Evolutionary conservation across 1,140 invertebrate genomes (phyloP).

Genomic region (Zaprionus africanus): DNA sequence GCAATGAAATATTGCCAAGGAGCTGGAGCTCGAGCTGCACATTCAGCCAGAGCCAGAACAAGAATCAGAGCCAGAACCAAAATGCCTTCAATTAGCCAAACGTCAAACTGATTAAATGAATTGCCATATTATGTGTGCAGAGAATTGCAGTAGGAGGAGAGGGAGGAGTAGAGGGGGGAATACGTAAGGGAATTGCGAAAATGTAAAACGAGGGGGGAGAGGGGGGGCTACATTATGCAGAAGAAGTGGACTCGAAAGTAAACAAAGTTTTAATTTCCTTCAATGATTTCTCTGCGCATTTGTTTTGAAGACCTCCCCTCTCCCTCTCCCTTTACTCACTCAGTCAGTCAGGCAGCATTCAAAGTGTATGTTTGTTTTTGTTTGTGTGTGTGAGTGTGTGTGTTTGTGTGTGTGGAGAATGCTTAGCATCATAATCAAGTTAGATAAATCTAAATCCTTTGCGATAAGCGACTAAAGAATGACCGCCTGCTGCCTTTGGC

Average conservation of each 20-base stretch:
- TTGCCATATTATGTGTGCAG: conserved; percentile 56
- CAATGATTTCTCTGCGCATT: conserved; percentile 80
- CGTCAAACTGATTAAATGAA: conserved; percentile 61
- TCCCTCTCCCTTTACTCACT: background rate
- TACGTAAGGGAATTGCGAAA: conserved; percentile 15
- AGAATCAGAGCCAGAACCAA: background rate
- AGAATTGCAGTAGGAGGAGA: conserved; percentile 20
- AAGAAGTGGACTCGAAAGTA: conserved; percentile 68
- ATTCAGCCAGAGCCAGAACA: background rate
- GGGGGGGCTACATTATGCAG: conserved; percentile 17
- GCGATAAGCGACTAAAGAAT: conserved; percentile 78
- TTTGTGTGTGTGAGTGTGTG: conserved; percentile 23
- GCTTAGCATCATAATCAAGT: conserved; percentile 76
- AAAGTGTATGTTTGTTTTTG: conserved; percentile 3
- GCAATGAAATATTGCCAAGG: background rate
- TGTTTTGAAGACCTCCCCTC: conserved; percentile 46
- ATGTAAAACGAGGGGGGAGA: conserved; percentile 12
- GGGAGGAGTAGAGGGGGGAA: conserved; percentile 1
- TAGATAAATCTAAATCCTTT: conserved; percentile 82
- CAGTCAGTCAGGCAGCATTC: background rate
- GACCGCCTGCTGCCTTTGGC: conserved; percentile 31
- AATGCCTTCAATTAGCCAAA: conserved; percentile 62
- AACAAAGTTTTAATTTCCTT: conserved; percentile 82
- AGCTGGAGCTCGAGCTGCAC: background rate
- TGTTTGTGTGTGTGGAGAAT: conserved; percentile 23